Conservation (phyloP, 2,888 invertebrate species). For the Adelphocoris suturalis region DNA sequence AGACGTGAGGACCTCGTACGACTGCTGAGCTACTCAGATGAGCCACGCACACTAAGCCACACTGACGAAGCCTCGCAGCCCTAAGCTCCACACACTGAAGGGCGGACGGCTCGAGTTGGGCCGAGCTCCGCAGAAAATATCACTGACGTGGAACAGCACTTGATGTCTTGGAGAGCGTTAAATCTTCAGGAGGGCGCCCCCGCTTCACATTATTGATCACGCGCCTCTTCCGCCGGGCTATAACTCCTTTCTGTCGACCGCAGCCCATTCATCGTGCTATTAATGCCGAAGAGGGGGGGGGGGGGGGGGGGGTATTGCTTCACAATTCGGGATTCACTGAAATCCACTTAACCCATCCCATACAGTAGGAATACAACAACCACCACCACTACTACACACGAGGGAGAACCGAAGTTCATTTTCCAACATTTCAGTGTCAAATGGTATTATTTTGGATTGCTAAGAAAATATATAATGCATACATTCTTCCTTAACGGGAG, state of each 20-base stretch:
- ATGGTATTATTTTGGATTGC: no score
- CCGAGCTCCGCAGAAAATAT: conserved; percentile 21
- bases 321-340: not conserved
- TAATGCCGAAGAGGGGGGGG: not conserved
- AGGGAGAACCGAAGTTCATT: no score
- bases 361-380: no score
- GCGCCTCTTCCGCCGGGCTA: conserved; percentile 9
- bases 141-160: conserved; percentile 39
- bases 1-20: not conserved
- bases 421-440: no score
- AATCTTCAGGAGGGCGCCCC: not conserved
- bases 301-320: no score
- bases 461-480: no score
- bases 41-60: not conserved
- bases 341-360: not conserved
- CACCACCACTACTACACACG: no score
- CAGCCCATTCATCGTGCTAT: conserved; percentile 15
- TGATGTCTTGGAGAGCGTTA: conserved; percentile 39
- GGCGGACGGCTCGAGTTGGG: conserved; percentile 16
- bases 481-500: no score
- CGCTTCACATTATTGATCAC: conserved; percentile 28
- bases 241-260: conserved; percentile 42
- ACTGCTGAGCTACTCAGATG: conserved; percentile 2
- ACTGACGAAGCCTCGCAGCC: not conserved
- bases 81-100: not conserved